phyloP scores from a whole-genome alignment of 2,113 vertebrate genomes.

The Pygathrix nemaeus region DNA sequence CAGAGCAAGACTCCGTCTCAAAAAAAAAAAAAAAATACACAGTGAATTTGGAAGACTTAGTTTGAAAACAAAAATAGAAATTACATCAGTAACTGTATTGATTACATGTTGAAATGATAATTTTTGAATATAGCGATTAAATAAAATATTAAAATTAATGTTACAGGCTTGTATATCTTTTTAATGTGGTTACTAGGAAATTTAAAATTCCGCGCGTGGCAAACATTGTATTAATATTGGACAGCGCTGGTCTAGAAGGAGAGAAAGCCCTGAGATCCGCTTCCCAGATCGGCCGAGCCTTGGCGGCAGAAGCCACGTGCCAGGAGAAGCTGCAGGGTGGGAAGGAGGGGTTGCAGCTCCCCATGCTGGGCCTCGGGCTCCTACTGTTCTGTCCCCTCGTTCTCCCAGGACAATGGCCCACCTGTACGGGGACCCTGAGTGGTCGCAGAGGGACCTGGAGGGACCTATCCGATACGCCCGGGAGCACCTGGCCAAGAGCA shows the following conservation, averaged over 20 bases:
- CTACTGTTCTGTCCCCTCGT: neutral
- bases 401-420: constrained; percentile 87
- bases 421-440: constrained; percentile 86
- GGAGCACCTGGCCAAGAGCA: constrained; percentile 81
- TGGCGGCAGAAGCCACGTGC: fast-evolving
- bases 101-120: neutral
- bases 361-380: neutral
- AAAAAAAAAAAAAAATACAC: neutral
- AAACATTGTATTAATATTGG: neutral
- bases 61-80: constrained; percentile 2
- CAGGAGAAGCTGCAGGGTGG: neutral
- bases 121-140: neutral
- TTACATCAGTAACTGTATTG: neutral
- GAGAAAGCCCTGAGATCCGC: neutral
- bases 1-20: no score
- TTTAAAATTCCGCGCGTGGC: neutral
- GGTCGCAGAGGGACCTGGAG: constrained; percentile 87
- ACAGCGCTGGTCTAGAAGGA: neutral
- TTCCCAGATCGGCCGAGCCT: neutral
- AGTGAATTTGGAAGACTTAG: neutral
- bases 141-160: neutral
- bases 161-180: neutral
- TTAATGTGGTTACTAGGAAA: neutral
- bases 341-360: no score
- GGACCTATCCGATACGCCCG: constrained; percentile 69